These are phyloP conservation scores for Leptinotarsa texana DNA, from an alignment of 1,140 invertebrate species.

Conservation along the genomic window DNA sequence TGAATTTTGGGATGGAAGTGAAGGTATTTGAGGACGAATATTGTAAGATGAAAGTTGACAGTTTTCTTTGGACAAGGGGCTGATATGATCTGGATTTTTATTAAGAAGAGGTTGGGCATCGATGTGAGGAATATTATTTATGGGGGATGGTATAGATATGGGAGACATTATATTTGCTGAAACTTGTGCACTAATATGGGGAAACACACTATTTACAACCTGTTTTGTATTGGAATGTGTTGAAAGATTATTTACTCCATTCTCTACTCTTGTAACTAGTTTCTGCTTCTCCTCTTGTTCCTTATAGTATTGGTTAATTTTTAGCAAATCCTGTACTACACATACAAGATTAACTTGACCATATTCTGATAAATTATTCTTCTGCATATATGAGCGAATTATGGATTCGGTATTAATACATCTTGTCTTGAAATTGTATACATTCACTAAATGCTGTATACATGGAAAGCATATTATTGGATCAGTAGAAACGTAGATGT, in stretches of 20 bases:
- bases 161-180: neutral
- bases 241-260: neutral
- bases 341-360: constrained; percentile 36
- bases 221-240: neutral
- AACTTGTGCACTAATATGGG: neutral
- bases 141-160: neutral
- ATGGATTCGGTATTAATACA: constrained; percentile 35
- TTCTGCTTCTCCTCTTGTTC: constrained; percentile 10
- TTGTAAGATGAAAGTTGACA: too few relatives aligned
- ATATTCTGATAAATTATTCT: constrained; percentile 35
- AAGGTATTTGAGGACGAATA: neutral
- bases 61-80: too few relatives aligned
- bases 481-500: constrained; percentile 36
- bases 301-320: constrained; percentile 27
- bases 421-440: constrained; percentile 40
- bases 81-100: neutral
- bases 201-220: neutral
- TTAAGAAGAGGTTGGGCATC: neutral
- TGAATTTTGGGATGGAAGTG: neutral
- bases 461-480: constrained; percentile 38
- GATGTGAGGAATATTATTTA: neutral
- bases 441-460: constrained; percentile 30
- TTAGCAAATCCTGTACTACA: constrained; percentile 34
- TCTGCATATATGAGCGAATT: constrained; percentile 32
- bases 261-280: neutral